Evolutionary conservation across 2,797 vertebrate genomes (phyloP).

Genomic region (Syngnathus acus): DNA sequence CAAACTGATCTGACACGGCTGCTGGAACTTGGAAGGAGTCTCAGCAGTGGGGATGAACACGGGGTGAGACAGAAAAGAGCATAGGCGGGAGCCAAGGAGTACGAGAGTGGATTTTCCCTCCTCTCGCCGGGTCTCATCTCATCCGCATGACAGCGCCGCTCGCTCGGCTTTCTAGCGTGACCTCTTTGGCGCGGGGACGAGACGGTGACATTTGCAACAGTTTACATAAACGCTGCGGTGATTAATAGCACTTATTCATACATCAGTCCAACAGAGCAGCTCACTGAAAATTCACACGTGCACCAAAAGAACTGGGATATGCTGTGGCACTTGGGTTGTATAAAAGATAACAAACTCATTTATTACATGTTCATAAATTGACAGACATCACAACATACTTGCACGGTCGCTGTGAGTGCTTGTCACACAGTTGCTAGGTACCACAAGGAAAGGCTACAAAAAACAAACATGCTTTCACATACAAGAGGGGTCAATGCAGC

Average conservation of each 20-base stretch:
- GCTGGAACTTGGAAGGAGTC: constrained; percentile 21
- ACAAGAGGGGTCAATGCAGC: constrained; percentile 40
- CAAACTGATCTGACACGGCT: constrained; percentile 53
- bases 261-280: constrained; percentile 7
- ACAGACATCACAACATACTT: constrained; percentile 70
- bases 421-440: constrained; percentile 56
- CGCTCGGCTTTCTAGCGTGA: constrained; percentile 27
- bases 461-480: constrained; percentile 69
- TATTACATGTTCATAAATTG: constrained; percentile 64
- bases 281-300: constrained; percentile 1
- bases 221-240: constrained; percentile 16
- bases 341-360: constrained; percentile 70
- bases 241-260: constrained; percentile 28
- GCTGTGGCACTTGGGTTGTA: constrained; percentile 50
- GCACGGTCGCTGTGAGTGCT: constrained; percentile 58
- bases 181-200: constrained; percentile 14
- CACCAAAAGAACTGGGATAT: constrained; percentile 46
- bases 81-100: constrained; percentile 25
- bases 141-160: constrained; percentile 38
- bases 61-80: constrained; percentile 23
- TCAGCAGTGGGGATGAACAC: constrained; percentile 6
- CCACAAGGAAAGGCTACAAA: constrained; percentile 59
- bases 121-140: constrained; percentile 8
- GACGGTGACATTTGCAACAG: constrained; percentile 31
- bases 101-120: constrained; percentile 36